Evolutionary conservation across 2,888 invertebrate species (phyloP).

Genomic region (Diloba caeruleocephala): DNA sequence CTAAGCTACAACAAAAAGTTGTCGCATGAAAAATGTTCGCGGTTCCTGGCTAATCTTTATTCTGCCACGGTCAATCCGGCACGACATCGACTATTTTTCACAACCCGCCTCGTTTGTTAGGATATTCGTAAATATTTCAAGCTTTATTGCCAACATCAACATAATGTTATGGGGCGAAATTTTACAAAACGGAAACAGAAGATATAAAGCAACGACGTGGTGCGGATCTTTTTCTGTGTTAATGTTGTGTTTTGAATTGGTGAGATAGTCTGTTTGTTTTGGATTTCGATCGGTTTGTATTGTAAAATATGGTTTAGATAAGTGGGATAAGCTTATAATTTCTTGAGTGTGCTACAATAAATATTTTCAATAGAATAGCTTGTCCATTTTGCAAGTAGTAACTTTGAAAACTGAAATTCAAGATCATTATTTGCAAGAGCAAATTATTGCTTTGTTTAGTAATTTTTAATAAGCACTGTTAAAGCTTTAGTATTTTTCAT

Average conservation of each 20-base stretch:
- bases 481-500: too few relatives aligned
- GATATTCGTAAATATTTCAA: slow-evolving; percentile 89
- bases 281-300: slow-evolving; percentile 8
- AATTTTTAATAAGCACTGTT: too few relatives aligned
- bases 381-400: too few relatives aligned
- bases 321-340: slow-evolving; percentile 11
- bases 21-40: slow-evolving; percentile 60
- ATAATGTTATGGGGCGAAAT: slow-evolving; percentile 88
- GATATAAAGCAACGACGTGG: slow-evolving; percentile 83
- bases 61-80: slow-evolving; percentile 82
- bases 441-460: too few relatives aligned
- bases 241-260: slow-evolving; percentile 65
- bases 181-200: slow-evolving; percentile 87
- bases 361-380: neutral
- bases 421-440: too few relatives aligned
- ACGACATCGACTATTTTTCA: slow-evolving; percentile 82
- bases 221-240: slow-evolving; percentile 73
- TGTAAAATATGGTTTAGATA: neutral
- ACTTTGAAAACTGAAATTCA: too few relatives aligned
- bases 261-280: slow-evolving; percentile 43
- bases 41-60: slow-evolving; percentile 73
- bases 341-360: slow-evolving; percentile 22
- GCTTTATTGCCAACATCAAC: slow-evolving; percentile 87
- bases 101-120: slow-evolving; percentile 81
- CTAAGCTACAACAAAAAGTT: slow-evolving; percentile 55